These are phyloP conservation scores for Electrophaes corylata DNA, from an alignment of 2,888 invertebrate species.

Conservation along the genomic window DNA sequence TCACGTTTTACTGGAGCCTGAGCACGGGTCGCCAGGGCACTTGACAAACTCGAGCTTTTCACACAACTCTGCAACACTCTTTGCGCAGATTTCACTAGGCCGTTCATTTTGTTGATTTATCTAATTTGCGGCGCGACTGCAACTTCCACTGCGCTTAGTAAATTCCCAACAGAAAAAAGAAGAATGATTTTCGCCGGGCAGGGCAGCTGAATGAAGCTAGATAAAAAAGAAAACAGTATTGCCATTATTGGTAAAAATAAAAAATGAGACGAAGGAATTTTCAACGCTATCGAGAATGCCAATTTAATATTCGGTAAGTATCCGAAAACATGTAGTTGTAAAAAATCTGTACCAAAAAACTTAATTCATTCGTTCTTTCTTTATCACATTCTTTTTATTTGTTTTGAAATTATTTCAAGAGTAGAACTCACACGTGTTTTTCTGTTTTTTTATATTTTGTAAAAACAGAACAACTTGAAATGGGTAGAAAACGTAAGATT, in stretches of 20 bases:
- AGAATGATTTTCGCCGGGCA: constrained; percentile 32
- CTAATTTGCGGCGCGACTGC: constrained; percentile 14
- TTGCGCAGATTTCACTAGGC: constrained; percentile 86
- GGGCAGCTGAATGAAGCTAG: constrained; percentile 11
- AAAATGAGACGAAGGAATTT: neutral
- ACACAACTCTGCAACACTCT: constrained; percentile 74
- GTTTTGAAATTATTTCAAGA: neutral
- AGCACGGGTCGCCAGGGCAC: constrained; percentile 67
- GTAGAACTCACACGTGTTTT: constrained; percentile 7
- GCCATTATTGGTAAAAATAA: constrained; percentile 30
- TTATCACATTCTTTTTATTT: neutral
- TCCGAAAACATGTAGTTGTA: neutral
- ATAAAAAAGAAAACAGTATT: no score
- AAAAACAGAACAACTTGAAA: constrained; percentile 35
- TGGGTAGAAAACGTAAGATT: constrained; percentile 70
- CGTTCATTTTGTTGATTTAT: constrained; percentile 86
- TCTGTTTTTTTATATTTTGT: neutral
- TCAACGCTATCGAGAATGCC: neutral
- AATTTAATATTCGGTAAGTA: neutral
- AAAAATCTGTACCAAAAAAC: no score
- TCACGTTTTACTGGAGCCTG: constrained; percentile 84
- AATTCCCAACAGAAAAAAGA: constrained; percentile 44
- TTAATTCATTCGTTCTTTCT: neutral
- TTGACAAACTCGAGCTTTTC: constrained; percentile 64
- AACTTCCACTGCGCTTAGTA: no score